Conservation (phyloP, 2,888 invertebrate genomes). For the Tetramorium bicarinatum region DNA sequence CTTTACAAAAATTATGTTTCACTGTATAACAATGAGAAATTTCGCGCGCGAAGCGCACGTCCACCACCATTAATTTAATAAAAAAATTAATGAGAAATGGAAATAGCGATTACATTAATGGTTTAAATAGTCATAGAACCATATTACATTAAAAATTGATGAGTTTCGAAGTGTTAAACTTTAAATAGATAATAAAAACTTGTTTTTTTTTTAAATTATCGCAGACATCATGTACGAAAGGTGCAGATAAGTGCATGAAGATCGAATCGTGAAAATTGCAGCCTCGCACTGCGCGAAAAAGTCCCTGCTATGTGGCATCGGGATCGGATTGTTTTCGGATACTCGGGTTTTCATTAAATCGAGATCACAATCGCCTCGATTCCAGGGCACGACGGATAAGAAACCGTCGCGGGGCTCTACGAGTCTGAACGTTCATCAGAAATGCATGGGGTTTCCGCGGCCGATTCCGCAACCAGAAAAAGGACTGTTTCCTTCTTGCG, state of each 20-base stretch:
- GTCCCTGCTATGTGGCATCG: slow-evolving; percentile 30
- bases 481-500: slow-evolving; percentile 69
- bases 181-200: not conserved
- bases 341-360: slow-evolving; percentile 81
- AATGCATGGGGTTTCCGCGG: slow-evolving; percentile 82
- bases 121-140: not conserved
- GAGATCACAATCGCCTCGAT: slow-evolving; percentile 80
- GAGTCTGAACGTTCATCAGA: slow-evolving; percentile 81
- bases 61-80: not conserved
- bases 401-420: slow-evolving; percentile 48
- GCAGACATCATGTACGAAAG: not conserved
- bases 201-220: not conserved
- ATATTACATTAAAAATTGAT: not conserved
- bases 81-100: not conserved
- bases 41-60: too few species aligned
- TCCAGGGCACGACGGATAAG: slow-evolving; percentile 50
- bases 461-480: slow-evolving; percentile 71
- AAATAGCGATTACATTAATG: not conserved
- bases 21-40: too few species aligned
- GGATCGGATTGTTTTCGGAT: slow-evolving; percentile 74
- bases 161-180: not conserved
- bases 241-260: slow-evolving; percentile 12
- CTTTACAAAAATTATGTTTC: too few species aligned
- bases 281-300: slow-evolving; percentile 25
- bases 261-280: slow-evolving; percentile 18